phyloP scores from a whole-genome alignment of 2,888 invertebrate species.

The Ptilodon capucinus region DNA sequence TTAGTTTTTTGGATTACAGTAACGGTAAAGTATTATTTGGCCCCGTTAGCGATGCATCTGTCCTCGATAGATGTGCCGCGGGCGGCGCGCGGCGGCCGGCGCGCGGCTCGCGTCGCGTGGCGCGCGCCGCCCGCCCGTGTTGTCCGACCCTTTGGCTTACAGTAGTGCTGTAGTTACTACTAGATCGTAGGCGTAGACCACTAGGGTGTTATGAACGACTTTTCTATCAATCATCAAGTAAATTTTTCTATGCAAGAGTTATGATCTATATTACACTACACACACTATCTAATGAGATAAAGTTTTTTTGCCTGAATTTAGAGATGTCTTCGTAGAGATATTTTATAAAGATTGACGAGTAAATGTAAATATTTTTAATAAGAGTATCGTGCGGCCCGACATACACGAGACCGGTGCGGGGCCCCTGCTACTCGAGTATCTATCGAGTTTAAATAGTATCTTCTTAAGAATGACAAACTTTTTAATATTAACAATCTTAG shows the following conservation, averaged over 20 bases:
- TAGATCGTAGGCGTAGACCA: conserved; percentile 81
- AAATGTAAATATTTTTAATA: conserved; percentile 78
- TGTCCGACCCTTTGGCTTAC: conserved; percentile 81
- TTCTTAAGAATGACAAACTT: conserved; percentile 70
- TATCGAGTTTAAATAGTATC: conserved; percentile 64
- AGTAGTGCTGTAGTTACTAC: conserved; percentile 79
- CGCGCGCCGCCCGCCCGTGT: conserved; percentile 45
- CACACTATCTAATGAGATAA: conserved; percentile 73
- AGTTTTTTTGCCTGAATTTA: conserved; percentile 78
- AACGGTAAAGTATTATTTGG: conserved; percentile 82
- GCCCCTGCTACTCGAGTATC: conserved; percentile 72
- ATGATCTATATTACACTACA: conserved; percentile 76
- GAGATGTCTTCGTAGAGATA: conserved; percentile 80
- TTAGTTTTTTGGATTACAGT: conserved; percentile 82
- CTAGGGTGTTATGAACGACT: conserved; percentile 80
- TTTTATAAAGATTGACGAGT: conserved; percentile 71
- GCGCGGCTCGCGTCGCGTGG: conserved; percentile 45
- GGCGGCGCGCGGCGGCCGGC: conserved; percentile 48
- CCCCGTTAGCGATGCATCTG: conserved; percentile 84
- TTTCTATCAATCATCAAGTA: conserved; percentile 79
- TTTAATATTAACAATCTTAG: conserved; percentile 54
- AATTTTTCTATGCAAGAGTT: conserved; percentile 81
- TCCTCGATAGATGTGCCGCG: conserved; percentile 78
- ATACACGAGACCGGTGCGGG: conserved; percentile 67
- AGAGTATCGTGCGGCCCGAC: conserved; percentile 68